Base-by-base conservation (phyloP, 2,888 invertebrate species). In the Drosophila engyochracea region DNA sequence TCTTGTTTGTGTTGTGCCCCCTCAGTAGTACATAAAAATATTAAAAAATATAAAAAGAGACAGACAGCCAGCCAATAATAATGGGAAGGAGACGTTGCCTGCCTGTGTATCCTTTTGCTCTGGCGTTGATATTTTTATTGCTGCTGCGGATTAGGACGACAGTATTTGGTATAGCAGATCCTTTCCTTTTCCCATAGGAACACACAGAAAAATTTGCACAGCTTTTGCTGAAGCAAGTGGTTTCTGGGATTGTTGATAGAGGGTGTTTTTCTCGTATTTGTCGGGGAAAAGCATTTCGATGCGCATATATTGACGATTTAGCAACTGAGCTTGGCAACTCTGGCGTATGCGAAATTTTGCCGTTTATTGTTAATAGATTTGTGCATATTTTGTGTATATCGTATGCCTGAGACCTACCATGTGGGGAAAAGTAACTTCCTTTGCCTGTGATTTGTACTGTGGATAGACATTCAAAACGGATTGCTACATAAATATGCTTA, bases 91-190 rank as follows among this genome's bases (percentile, higher is more conserved):
- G 59, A 16, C 12, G 47, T 31, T 66, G 61, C 54, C 76, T 41
- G 49, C 4, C 57, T 64, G 62, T 16, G n/a, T 47, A 57, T 55
- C 63, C 67, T 57, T 60, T 58, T 72, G 44, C 59, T 70, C 86
- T 76, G 84, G 72, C 86, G 84, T 81, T 85, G 89, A 85, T 85
- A 86, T 85, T 85, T 85, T 86, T 89, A 85, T 86, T 81, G 86
- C 81, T 70, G 60, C 67, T 41, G 49, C 79, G 81, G 84, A 84
- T 89, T 87, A 81, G 67, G 70, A 53, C 64, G 78, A 72, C 81
- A 76, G 80, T 73, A 72, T 72, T 65, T 41, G 58, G 52, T 58
- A 31, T 37, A 25, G 25, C 52, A 54, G 33, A 62, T 66, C 68
- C 62, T 62, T 59, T 67, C 57, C 63, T 49, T 65, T 74, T 70